A percentile compares a stretch with the other conserved stretches of the same genome.
Conservation (phyloP, 2,888 invertebrate species). For the Hydrotaea cyrtoneurina region DNA sequence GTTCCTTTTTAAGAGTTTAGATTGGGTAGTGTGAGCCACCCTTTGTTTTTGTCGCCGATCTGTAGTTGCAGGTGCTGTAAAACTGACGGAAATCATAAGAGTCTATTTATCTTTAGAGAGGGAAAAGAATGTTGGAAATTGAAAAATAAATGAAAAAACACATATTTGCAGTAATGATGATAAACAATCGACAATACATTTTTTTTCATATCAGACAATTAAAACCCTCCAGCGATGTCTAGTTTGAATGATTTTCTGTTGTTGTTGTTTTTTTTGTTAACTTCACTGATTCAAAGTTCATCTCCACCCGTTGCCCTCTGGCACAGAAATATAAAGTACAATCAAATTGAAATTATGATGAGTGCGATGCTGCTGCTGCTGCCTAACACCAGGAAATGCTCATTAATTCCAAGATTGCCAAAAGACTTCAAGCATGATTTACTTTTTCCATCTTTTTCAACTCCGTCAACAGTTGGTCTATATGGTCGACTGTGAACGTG, state of each 20-base stretch:
- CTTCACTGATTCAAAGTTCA: no score
- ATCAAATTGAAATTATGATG: constrained; percentile 7
- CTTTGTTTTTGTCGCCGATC: background rate
- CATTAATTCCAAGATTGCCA: constrained; percentile 1
- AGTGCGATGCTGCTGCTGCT: background rate
- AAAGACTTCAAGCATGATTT: background rate
- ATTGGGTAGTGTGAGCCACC: no score
- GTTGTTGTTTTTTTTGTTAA: background rate
- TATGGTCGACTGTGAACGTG: background rate
- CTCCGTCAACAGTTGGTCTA: background rate
- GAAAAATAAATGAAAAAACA: background rate
- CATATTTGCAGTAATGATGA: background rate
- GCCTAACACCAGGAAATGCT: background rate
- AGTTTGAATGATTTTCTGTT: no score
- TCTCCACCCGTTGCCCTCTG: no score
- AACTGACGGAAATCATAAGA: background rate
- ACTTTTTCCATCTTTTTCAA: background rate
- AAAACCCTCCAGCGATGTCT: background rate
- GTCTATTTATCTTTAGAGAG: background rate
- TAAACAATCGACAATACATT: background rate
- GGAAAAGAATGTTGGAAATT: background rate
- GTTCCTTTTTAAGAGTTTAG: no score
- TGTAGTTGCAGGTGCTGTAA: background rate
- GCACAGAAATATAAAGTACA: background rate
- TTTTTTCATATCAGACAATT: background rate